phyloP scores from a whole-genome alignment of 2,113 vertebrate species.

The Butastur rufipennis region DNA sequence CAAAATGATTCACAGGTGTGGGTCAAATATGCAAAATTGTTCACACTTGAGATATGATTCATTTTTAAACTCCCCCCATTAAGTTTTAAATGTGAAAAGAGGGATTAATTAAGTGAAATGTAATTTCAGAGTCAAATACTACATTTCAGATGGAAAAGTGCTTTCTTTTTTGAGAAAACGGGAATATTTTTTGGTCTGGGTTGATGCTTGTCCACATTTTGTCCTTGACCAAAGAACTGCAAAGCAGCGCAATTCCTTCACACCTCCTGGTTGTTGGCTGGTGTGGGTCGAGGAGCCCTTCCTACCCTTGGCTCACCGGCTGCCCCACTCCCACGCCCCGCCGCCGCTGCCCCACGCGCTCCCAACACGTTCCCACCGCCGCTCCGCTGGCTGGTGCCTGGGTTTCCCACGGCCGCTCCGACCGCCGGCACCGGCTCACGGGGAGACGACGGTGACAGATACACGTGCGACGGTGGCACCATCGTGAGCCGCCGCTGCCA shows the following conservation, averaged over 20 bases:
- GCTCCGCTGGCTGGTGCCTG: fast-evolving
- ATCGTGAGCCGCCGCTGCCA: background rate
- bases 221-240: background rate
- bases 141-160: background rate
- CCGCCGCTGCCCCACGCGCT: fast-evolving
- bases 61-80: background rate
- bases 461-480: background rate
- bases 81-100: background rate
- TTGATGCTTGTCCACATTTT: background rate
- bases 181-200: background rate
- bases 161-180: background rate
- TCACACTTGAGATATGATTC: background rate
- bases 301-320: fast-evolving
- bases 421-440: fast-evolving
- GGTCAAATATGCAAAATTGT: background rate
- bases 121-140: background rate
- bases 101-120: background rate
- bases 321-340: fast-evolving
- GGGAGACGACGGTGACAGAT: background rate
- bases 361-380: background rate
- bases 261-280: background rate
- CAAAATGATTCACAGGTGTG: background rate
- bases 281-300: fast-evolving
- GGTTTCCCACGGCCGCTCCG: background rate
- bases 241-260: background rate